These are phyloP conservation scores for Agapetus fuscipes DNA, from an alignment of 2,888 invertebrate species.

Conservation along the genomic window DNA sequence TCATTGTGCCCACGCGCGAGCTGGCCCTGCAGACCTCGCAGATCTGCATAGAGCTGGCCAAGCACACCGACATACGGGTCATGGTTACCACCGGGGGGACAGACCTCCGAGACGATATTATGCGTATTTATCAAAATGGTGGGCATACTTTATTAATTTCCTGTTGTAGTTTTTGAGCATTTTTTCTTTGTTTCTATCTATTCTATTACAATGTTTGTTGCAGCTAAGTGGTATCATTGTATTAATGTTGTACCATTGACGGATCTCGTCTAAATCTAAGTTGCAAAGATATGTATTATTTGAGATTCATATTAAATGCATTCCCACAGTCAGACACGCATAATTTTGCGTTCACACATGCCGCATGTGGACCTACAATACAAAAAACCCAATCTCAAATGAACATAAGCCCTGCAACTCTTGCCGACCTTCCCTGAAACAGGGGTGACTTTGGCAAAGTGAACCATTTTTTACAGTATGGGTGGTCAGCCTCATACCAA, in stretches of 20 bases:
- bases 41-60: constrained; percentile 97
- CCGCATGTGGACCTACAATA: too few relatives aligned
- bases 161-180: background rate
- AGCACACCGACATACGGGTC: constrained; percentile 93
- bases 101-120: constrained; percentile 94
- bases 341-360: too few relatives aligned
- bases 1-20: constrained; percentile 98
- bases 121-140: constrained; percentile 98
- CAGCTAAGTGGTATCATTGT: background rate
- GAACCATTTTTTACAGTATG: too few relatives aligned
- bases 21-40: constrained; percentile 98
- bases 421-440: too few relatives aligned
- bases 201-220: background rate
- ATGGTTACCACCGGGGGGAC: constrained; percentile 99
- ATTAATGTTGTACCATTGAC: background rate
- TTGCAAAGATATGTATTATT: too few relatives aligned
- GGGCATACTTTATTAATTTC: constrained; percentile 25
- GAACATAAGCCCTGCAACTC: too few relatives aligned
- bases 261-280: too few relatives aligned
- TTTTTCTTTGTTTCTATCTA: background rate
- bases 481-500: too few relatives aligned
- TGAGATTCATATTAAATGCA: too few relatives aligned
- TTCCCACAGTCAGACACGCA: too few relatives aligned
- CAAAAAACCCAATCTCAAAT: too few relatives aligned
- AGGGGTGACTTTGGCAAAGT: too few relatives aligned